These are phyloP conservation scores for Drosophila merina DNA, from an alignment of 2,888 invertebrate species.

Conservation along the genomic window DNA sequence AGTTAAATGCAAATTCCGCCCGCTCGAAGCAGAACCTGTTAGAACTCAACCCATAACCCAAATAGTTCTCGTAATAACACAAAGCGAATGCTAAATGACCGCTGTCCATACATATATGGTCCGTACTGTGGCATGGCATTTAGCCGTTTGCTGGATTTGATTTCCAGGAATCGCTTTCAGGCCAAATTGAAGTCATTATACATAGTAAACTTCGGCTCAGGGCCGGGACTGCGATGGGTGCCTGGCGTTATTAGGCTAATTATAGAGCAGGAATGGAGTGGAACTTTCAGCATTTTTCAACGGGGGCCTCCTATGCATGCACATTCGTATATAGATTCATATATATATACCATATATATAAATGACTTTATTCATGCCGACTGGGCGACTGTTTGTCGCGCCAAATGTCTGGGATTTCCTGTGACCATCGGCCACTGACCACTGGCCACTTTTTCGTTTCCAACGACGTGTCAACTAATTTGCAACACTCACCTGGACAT, in stretches of 20 bases:
- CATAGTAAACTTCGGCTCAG: constrained; percentile 32
- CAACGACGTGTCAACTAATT: constrained; percentile 82
- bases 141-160: constrained; percentile 78
- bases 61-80: constrained; percentile 53
- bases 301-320: constrained; percentile 29
- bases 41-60: constrained; percentile 48
- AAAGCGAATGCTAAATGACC: constrained; percentile 67
- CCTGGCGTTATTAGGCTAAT: constrained; percentile 78
- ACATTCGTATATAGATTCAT: constrained; percentile 13
- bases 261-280: constrained; percentile 63
- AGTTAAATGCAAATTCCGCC: constrained; percentile 36
- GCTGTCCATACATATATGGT: constrained; percentile 26
- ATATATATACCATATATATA: constrained; percentile 32
- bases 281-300: constrained; percentile 62
- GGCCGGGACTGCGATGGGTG: constrained; percentile 31
- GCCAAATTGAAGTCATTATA: constrained; percentile 79
- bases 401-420: constrained; percentile 46
- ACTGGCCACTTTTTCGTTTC: background rate
- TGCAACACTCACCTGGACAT: constrained; percentile 76
- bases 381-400: constrained; percentile 68
- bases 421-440: constrained; percentile 9
- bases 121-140: constrained; percentile 69
- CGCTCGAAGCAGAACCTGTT: constrained; percentile 30
- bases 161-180: constrained; percentile 80
- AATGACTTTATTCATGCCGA: constrained; percentile 80